These are phyloP conservation scores for Amblyteles armatorius DNA, from an alignment of 2,888 invertebrate genomes.

Conservation along the genomic window DNA sequence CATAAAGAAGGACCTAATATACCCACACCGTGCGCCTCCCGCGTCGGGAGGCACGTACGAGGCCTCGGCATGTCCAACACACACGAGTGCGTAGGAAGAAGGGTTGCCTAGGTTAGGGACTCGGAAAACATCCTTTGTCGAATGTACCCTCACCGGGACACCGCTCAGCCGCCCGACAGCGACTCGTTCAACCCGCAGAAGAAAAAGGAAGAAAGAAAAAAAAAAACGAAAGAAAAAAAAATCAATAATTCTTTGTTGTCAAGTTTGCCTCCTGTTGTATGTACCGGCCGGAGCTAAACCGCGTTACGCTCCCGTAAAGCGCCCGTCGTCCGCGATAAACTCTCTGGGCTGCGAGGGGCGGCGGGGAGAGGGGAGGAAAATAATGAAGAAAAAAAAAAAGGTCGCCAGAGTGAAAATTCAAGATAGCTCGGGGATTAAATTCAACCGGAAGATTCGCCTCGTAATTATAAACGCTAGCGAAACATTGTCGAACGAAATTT, in stretches of 20 bases:
- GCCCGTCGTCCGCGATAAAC: conserved; percentile 40
- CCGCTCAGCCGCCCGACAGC: conserved; percentile 81
- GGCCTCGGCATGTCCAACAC: conserved; percentile 56
- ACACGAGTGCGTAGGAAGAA: conserved; percentile 77
- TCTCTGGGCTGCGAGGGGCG: not conserved
- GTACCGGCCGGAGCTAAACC: conserved; percentile 76
- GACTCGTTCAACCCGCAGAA: conserved; percentile 82
- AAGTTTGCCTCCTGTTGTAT: conserved; percentile 80
- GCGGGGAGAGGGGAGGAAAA: not conserved
- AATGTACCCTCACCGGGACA: conserved; percentile 82
- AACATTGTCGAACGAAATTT: not conserved
- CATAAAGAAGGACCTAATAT: conserved; percentile 55
- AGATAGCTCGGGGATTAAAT: conserved; percentile 1
- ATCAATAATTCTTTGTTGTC: conserved; percentile 84
- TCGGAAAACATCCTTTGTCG: conserved; percentile 84
- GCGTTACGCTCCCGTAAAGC: conserved; percentile 72
- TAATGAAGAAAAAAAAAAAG: not conserved
- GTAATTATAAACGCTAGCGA: not conserved
- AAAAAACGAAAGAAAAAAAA: conserved; percentile 72
- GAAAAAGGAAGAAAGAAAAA: conserved; percentile 76
- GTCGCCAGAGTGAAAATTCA: not conserved
- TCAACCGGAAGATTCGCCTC: not conserved
- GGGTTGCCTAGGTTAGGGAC: conserved; percentile 84
- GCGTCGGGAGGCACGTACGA: conserved; percentile 71
- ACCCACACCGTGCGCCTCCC: conserved; percentile 67